Base-by-base conservation (phyloP, 92 coral and sea anemone species). In the Porites evermanni region DNA sequence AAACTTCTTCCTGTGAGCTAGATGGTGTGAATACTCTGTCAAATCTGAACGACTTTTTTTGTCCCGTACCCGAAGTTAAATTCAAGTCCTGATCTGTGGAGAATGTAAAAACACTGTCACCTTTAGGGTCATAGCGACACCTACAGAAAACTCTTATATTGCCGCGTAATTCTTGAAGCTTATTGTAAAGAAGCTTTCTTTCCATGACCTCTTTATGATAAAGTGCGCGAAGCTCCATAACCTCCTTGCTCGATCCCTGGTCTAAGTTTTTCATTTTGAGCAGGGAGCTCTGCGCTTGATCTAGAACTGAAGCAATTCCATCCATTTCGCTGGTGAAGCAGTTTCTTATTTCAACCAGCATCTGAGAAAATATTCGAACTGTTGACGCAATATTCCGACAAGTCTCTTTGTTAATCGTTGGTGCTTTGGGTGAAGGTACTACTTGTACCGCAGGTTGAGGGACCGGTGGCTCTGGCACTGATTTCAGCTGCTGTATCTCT, bases 101-200 rank as follows among this genome's bases (percentile, higher is more conserved):
- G 68, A 94, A 94, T 2, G 72, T 75, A 7, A 94, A 81, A 1
- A 92, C 94, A 64, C 77, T 84, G 63, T 91, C 77, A 3, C 86
- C 91, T 23, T 81, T 83, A 12, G 88, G 84, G 75, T 94, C 98
- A 72, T 58, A 75, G 14, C 98, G 88, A 59, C 98, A 94, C 65
- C 98, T 59, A 77, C 98, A 94, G 81, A 94, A 94, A 18, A 94
- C 98, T 70, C 98, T 74, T 67, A 94, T 94, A 26, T 94, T 94
- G 38, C 98, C 98, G 7, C 92, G 86, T 50, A 94, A 82, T 20
- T 94, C 98, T 72, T 94, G 98, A 13, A 94, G 88, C 68, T 93
- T 90, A 67, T 94, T 94, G 73, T 94, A 94, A 19, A 94, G 92
- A 2, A 94, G 86, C 76, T 87, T 94, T 11, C 98, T 84, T n/a